Evolutionary conservation across 2,113 vertebrate species (phyloP), one percentile per base, ranked within the genome.

Genomic region (Paraplagusia blochii): DNA sequence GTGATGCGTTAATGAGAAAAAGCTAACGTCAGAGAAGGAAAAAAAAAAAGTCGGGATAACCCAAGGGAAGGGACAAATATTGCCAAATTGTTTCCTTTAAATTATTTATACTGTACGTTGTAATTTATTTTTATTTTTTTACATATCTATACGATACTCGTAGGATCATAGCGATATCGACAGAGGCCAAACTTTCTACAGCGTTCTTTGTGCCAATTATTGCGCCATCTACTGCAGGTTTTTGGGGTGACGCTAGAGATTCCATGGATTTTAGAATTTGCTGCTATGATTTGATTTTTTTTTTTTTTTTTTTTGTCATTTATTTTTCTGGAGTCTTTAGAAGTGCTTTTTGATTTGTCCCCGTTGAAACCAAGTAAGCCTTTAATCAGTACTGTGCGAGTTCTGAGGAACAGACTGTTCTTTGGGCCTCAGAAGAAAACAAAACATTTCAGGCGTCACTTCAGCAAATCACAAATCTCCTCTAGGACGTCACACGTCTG

Each of bases 51-150:
- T 22, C 57, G 52, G 65, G 48, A 46, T 35, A 57, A 50, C 53
- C 52, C 52, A 61, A 54, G 70, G 56, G 48, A 56, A 69, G 52
- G 42, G 69, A 63, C 39, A 46, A 29, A 61, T 63, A 54, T 89
- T 92, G 89, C 89, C 89, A 90, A 90, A 90, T 83, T 40, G 63
- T 81, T 72, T 63, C 52, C 35, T 69, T 77, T 59, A 50, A 35
- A 64, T 63, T 84, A 82, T 85, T 83, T 87, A 78, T 82, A 79
- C 83, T 87, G 77, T 82, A 79, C 83, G 64, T 88, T 86, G 53
- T 86, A 85, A 88, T 85, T 88, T 90, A 87, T 86, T 88, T 91
- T 79, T 49, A 57, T 53, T 43, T 82, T 75, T 76, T 65, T 71
- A 75, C 76, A 85, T 66, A 80, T 82, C 59, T 68, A 72, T 81